These are phyloP conservation scores for Dasypogon diadema DNA, from an alignment of 2,888 invertebrate species.

Conservation along the genomic window DNA sequence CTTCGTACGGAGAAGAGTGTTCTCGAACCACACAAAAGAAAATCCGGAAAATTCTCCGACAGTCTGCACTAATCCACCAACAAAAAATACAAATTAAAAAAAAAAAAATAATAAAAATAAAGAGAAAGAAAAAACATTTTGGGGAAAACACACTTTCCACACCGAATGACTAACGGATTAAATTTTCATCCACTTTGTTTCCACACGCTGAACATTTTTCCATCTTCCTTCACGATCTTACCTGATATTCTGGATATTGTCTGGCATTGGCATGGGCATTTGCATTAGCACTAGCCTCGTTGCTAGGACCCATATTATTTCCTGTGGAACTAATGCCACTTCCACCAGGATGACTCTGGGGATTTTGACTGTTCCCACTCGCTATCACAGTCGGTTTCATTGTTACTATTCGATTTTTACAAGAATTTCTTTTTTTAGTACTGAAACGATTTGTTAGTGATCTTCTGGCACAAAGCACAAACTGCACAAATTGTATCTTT, in stretches of 20 bases:
- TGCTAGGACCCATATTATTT: constrained; percentile 15
- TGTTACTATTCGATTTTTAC: constrained; percentile 42
- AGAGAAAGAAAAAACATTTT: neutral
- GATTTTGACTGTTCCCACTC: constrained; percentile 55
- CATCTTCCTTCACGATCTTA: constrained; percentile 43
- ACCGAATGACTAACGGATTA: constrained; percentile 1
- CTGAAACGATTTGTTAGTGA: constrained; percentile 17
- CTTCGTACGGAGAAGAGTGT: constrained; percentile 25
- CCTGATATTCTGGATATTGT: constrained; percentile 60
- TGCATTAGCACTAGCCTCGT: neutral
- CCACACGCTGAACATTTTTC: neutral
- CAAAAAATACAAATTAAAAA: too few species aligned
- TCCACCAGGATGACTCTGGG: constrained; percentile 32
- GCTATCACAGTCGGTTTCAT: constrained; percentile 67
- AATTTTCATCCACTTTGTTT: neutral
- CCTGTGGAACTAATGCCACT: constrained; percentile 36
- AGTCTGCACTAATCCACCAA: neutral
- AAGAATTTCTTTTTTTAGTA: neutral
- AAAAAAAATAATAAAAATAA: too few species aligned
- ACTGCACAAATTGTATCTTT: neutral
- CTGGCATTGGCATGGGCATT: constrained; percentile 41
- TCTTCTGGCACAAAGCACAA: constrained; percentile 26
- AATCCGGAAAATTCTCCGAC: neutral
- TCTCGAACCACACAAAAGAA: constrained; percentile 14
- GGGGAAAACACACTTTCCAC: neutral